phyloP scores from a whole-genome alignment of 2,113 vertebrate genomes.

The Mystacornis crossleyi region DNA sequence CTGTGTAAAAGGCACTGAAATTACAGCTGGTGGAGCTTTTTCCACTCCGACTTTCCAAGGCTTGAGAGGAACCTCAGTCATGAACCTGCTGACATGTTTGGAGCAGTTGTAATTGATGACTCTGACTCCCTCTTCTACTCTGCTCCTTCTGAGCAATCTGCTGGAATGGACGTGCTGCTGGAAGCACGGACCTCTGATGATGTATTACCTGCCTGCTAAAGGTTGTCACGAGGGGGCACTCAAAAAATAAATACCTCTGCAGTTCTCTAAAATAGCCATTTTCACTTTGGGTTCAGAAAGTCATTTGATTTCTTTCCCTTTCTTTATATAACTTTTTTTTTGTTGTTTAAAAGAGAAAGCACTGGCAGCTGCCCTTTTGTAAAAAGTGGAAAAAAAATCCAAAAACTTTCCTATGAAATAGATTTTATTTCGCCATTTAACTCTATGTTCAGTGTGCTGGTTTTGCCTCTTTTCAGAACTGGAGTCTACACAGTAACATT shows the following conservation, averaged over 20 bases:
- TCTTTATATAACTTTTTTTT: not conserved
- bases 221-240: not conserved
- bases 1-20: not conserved
- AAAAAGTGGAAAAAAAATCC: accelerated
- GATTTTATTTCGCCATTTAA: not conserved
- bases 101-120: constrained; percentile 18
- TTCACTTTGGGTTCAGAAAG: constrained; percentile 17
- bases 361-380: not conserved
- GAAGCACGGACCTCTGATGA: constrained; percentile 6
- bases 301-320: not conserved
- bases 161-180: constrained; percentile 2
- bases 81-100: not conserved
- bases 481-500: not conserved
- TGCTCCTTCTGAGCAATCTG: constrained; percentile 7
- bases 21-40: not conserved
- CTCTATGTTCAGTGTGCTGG: not conserved
- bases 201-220: constrained; percentile 17
- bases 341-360: not conserved
- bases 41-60: not conserved
- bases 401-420: not conserved
- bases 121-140: not conserved
- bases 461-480: not conserved
- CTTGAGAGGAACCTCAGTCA: not conserved
- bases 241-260: constrained; percentile 11
- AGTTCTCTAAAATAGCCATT: not conserved